Evolutionary conservation across 1,140 invertebrate genomes (phyloP).

Genomic region (Pissodes strobi): DNA sequence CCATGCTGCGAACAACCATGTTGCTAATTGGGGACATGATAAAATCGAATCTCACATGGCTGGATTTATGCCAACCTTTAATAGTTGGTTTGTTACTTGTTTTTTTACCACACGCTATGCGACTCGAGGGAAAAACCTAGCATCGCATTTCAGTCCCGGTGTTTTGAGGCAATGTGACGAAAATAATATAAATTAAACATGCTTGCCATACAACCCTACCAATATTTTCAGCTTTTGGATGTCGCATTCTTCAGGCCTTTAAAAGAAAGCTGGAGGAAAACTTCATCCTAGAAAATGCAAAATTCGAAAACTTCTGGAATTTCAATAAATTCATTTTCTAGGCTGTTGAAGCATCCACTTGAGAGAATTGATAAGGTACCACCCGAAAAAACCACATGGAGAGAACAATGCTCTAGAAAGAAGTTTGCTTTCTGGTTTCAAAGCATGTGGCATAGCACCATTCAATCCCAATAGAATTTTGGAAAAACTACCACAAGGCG

Average conservation of each 20-base stretch:
- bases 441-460: conserved; percentile 3
- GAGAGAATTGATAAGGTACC: too few species aligned
- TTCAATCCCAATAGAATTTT: too few species aligned
- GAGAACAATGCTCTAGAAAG: conserved; percentile 9
- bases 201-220: conserved; percentile 1
- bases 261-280: not conserved
- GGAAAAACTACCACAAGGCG: too few species aligned
- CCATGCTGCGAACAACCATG: conserved; percentile 13
- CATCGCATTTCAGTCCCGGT: conserved; percentile 1
- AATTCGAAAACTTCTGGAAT: conserved; percentile 19
- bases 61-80: conserved; percentile 9
- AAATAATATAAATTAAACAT: conserved; percentile 2
- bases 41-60: conserved; percentile 4
- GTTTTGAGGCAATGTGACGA: conserved; percentile 7
- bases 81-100: not conserved
- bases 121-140: conserved; percentile 8
- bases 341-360: too few species aligned
- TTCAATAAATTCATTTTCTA: conserved; percentile 4
- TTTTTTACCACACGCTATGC: conserved; percentile 18
- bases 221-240: not conserved
- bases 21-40: too few species aligned
- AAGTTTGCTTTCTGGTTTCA: conserved; percentile 11
- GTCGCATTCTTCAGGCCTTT: conserved; percentile 2
- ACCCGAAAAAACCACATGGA: too few species aligned
- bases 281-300: too few species aligned